phyloP scores from a whole-genome alignment of 2,888 invertebrate genomes.

The Agrotis clavis region DNA sequence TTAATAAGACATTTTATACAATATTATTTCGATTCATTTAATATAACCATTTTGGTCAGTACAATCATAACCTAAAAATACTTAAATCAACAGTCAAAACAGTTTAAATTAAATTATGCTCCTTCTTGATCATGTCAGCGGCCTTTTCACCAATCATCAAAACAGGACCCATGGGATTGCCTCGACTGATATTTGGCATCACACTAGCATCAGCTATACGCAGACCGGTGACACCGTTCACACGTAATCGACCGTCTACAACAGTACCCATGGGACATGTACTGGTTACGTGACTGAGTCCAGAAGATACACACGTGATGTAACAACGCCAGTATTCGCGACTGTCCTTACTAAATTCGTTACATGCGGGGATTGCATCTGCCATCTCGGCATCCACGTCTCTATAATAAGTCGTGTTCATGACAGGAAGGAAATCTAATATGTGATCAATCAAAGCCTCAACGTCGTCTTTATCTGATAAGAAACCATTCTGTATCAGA shows the following conservation, averaged over 20 bases:
- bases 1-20: too few relatives aligned
- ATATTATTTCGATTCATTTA: too few relatives aligned
- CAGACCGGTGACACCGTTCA: constrained; percentile 62
- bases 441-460: constrained; percentile 62
- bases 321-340: constrained; percentile 72
- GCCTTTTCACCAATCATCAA: constrained; percentile 73
- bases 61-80: background rate
- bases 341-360: constrained; percentile 50
- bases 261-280: constrained; percentile 72
- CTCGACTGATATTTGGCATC: constrained; percentile 63
- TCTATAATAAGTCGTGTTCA: constrained; percentile 68
- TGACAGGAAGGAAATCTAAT: constrained; percentile 58
- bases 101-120: constrained; percentile 45
- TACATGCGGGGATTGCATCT: constrained; percentile 62
- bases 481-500: constrained; percentile 63
- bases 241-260: constrained; percentile 64
- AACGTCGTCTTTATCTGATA: constrained; percentile 64
- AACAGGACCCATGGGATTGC: constrained; percentile 62
- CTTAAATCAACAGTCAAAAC: background rate
- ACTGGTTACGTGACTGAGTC: constrained; percentile 67
- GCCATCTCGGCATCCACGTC: constrained; percentile 58
- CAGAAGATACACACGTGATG: constrained; percentile 60
- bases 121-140: constrained; percentile 69
- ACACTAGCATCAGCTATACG: constrained; percentile 68
- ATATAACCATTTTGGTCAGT: background rate